Evolutionary conservation across 1,140 invertebrate species (phyloP), one percentile per base, ranked within the genome.

Genomic region (Drosophila bifasciata): DNA sequence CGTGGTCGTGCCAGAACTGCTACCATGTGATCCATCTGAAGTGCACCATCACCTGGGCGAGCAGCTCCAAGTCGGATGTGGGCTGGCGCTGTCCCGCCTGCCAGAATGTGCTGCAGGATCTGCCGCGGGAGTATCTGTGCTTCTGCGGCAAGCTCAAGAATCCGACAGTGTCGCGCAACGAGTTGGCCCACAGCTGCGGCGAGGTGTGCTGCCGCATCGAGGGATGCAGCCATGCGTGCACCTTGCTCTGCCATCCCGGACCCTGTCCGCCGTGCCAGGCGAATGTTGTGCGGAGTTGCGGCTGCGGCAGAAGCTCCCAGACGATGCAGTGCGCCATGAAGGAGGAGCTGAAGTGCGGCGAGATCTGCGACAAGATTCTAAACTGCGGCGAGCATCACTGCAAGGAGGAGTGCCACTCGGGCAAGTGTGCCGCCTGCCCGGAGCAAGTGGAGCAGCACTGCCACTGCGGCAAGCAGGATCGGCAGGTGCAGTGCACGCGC

Each of bases 1-100:
- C 97, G 25, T 99, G 98, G 98, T 96, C 95, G 13, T 99, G 98
- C 91, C 83, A 92, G 39, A 96, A 96, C 71, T 99, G 98, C 81
- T 98, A 95, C 92, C 96, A 99, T 89, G 96, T 98, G 72, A 93
- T 98, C 56, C 98, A 99, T 93, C 92, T 99, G 2, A 94, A 94
- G 57, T 99, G 98, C 91, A 95, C 97, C 40, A 95, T 95, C 67
- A 97, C 97, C 84, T 99, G 98, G 98, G 97, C 97, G 1, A 93
- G 94, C 50, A 96, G 95, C 39, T 97, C 96, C 17, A 94, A 95
- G 89, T 93, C 94, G 25, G 94, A 95, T 94, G 92, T 96, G 46
- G 93, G 93, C 19, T 99, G 98, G 98, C 94, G 97, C 16, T 99
- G 98, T 91, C 98, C 98, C 13, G 96, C 96, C 0, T 98, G 97